These are phyloP conservation scores for Helicoverpa zea DNA, from an alignment of 1,140 invertebrate genomes.

Conservation along the genomic window DNA sequence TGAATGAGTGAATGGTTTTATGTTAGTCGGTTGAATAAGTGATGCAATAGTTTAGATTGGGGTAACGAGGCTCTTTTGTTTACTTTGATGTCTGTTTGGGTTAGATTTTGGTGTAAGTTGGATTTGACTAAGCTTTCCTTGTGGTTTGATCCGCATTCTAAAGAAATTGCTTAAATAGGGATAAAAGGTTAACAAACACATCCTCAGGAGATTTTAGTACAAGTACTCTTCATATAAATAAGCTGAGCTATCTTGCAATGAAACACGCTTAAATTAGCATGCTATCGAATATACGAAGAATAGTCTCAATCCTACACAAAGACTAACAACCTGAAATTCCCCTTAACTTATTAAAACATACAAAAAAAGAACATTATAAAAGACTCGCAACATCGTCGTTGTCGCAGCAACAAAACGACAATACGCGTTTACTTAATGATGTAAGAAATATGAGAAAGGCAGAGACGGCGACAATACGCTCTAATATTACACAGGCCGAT, in stretches of 20 bases:
- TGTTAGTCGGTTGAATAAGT: slow-evolving; percentile 13
- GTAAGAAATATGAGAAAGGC: slow-evolving; percentile 79
- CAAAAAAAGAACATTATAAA: background rate
- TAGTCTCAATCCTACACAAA: background rate
- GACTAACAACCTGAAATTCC: background rate
- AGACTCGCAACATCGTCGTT: background rate
- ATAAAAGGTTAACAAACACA: no score
- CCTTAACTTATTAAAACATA: background rate
- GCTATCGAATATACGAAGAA: no score
- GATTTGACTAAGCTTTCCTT: no score
- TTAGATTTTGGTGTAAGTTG: no score
- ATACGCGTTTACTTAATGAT: slow-evolving; percentile 72
- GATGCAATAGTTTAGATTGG: background rate
- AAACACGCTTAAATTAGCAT: no score
- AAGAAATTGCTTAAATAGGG: no score
- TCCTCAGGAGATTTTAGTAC: no score
- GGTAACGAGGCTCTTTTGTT: slow-evolving; percentile 2
- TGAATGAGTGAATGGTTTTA: slow-evolving; percentile 21
- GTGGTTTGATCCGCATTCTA: no score
- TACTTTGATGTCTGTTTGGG: no score
- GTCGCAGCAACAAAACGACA: background rate
- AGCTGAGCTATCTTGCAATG: no score
- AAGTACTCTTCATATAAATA: no score
- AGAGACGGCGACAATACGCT: slow-evolving; percentile 65
- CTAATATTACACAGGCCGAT: slow-evolving; percentile 65